Evolutionary conservation across 2,888 invertebrate genomes (phyloP).

Genomic region (Napeogenes sylphis): DNA sequence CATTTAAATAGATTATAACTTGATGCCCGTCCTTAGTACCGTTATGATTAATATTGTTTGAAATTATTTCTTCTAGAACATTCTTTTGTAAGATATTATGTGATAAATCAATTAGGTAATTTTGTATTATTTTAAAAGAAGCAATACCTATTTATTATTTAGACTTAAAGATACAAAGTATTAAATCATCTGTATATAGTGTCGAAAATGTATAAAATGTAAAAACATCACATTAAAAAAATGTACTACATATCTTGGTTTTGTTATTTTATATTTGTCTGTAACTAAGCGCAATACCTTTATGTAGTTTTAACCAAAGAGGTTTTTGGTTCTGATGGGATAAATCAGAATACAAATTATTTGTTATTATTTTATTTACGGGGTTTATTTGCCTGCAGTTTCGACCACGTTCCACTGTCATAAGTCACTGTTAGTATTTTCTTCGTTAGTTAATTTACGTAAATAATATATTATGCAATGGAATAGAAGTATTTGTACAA

Average conservation of each 20-base stretch:
- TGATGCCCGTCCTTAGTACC: slow-evolving; percentile 3
- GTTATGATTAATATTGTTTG: neutral
- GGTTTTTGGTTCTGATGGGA: neutral
- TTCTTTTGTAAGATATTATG: slow-evolving; percentile 13
- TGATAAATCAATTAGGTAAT: slow-evolving; percentile 9
- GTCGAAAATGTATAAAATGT: slow-evolving; percentile 33
- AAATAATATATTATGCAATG: too few species aligned
- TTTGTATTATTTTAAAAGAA: slow-evolving; percentile 24
- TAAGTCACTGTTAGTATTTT: too few species aligned
- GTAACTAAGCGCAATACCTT: too few species aligned
- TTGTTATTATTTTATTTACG: too few species aligned
- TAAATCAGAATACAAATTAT: neutral
- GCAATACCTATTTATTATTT: slow-evolving; percentile 31
- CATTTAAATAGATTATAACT: neutral
- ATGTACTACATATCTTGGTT: slow-evolving; percentile 14
- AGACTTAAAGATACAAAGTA: slow-evolving; percentile 25
- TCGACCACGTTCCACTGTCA: too few species aligned
- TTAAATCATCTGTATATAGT: slow-evolving; percentile 31
- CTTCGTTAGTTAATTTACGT: too few species aligned
- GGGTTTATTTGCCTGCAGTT: too few species aligned
- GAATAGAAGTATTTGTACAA: too few species aligned
- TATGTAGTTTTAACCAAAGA: neutral
- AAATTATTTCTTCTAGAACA: slow-evolving; percentile 15
- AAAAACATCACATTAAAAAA: slow-evolving; percentile 29
- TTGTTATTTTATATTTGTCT: slow-evolving; percentile 6